Evolutionary conservation across 2,797 vertebrate genomes (phyloP).

Genomic region (Onychomys torridus): DNA sequence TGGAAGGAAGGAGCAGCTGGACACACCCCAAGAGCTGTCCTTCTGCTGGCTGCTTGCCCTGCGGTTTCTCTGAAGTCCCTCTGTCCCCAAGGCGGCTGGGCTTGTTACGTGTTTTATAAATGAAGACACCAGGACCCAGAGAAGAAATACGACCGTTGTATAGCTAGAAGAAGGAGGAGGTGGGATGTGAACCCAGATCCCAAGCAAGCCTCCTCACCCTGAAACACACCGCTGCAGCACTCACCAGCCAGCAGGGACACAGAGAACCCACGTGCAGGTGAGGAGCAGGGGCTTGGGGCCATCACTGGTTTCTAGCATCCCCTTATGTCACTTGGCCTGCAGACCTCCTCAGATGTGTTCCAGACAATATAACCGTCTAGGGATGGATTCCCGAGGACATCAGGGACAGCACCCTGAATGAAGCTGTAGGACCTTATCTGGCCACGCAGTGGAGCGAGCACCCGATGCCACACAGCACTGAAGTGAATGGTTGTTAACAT

Average conservation of each 20-base stretch:
- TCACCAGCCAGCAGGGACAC: not conserved
- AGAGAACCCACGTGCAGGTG: fast-evolving
- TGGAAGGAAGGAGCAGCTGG: not conserved
- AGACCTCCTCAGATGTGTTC: fast-evolving
- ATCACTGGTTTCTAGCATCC: not conserved
- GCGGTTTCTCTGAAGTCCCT: not conserved
- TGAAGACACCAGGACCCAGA: not conserved
- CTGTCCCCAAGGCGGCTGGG: not conserved
- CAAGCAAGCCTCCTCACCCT: fast-evolving
- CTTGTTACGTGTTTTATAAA: not conserved
- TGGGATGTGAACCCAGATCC: not conserved
- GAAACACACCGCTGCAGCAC: fast-evolving
- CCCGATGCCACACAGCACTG: not conserved
- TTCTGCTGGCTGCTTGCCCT: fast-evolving
- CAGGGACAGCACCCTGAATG: not conserved
- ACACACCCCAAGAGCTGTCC: too few species aligned
- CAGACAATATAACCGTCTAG: fast-evolving
- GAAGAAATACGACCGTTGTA: not conserved
- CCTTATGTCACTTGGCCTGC: too few species aligned
- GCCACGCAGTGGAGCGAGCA: fast-evolving
- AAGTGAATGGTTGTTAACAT: conserved; percentile 24
- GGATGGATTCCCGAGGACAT: not conserved
- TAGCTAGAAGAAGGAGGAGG: not conserved
- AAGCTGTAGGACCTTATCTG: not conserved
- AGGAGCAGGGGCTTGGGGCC: not conserved